Conservation (phyloP, 2,113 vertebrate species). For the Xyliphius kryptos region DNA sequence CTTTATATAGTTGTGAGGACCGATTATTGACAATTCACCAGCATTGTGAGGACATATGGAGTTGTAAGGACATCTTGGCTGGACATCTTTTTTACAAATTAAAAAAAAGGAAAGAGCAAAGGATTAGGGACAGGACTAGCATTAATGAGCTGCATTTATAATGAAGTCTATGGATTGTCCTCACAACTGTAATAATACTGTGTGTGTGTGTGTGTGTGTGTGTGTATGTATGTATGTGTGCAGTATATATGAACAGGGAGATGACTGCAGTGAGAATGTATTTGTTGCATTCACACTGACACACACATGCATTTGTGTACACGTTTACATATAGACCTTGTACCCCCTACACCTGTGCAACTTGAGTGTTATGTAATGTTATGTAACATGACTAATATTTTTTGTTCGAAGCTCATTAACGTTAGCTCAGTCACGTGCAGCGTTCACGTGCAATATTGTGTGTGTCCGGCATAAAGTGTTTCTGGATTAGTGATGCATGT, state of each 20-base stretch:
- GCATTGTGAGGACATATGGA: too few relatives aligned
- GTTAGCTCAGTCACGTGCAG: not conserved
- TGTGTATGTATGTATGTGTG: conserved; percentile 13
- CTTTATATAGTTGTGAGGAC: too few relatives aligned
- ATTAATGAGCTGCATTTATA: too few relatives aligned
- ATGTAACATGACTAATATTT: not conserved
- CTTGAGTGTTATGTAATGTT: too few relatives aligned
- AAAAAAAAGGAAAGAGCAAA: too few relatives aligned
- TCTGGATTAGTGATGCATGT: not conserved
- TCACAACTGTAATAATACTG: too few relatives aligned
- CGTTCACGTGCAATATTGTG: not conserved
- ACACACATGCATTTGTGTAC: not conserved
- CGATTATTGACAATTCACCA: too few relatives aligned
- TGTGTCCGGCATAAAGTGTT: not conserved
- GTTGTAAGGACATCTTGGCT: too few relatives aligned
- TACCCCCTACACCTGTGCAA: too few relatives aligned
- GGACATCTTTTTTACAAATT: too few relatives aligned
- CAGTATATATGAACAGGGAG: not conserved
- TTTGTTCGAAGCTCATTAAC: not conserved
- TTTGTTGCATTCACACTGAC: not conserved
- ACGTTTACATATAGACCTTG: not conserved
- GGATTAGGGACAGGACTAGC: too few relatives aligned
- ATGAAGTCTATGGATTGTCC: too few relatives aligned
- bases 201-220: not conserved
- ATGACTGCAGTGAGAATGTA: not conserved